Evolutionary conservation across 64 coral and sea anemone genomes (phyloP), one percentile per base, ranked within the genome.

Genomic region (Dendronephthya gigantea): DNA sequence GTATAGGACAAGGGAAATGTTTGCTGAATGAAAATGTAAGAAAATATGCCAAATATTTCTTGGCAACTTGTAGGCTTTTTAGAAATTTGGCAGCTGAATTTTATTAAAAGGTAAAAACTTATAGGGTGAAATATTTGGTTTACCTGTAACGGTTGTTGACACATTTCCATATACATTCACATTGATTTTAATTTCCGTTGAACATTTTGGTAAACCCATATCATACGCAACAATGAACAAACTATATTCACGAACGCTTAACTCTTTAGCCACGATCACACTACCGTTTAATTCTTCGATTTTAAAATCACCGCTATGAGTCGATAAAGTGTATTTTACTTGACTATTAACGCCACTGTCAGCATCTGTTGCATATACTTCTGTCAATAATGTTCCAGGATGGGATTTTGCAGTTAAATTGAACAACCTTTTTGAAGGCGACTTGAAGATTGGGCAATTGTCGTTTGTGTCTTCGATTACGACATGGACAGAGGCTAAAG

Each of bases 291-390:
- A 19, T 23, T 36, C 45, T 23, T 62, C 89, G 28, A 93, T 39
- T 81, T 39, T 8, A 50, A 93, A 93, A 13, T 7, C 85, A 39
- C 48, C 66, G 27, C 51, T 35, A 19, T 23, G 0, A 39, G 48
- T 11, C 35, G 50, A 47, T 35, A 90, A n/a, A 25, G 19, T 13
- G n/a, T 88, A 93, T 41, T 51, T 74, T 30, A 93, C 68, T 16
- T 47, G 88, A 85, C 92, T 85, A 12, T 93, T 93, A 3, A 39
- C 22, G 23, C 88, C 88, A 39, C 82, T 90, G 32, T 93, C 92
- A 37, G 84, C 35, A 47, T 93, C 92, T 27, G 39, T 7, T 29
- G 92, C 92, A 1, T 79, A 84, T 68, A 90, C 14, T 13, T 59
- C 79, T 8, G 88, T 59, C 32, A 93, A 4, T 12, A 90, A 31